Conservation (phyloP, 2,888 invertebrate genomes). For the Morpho helenor region DNA sequence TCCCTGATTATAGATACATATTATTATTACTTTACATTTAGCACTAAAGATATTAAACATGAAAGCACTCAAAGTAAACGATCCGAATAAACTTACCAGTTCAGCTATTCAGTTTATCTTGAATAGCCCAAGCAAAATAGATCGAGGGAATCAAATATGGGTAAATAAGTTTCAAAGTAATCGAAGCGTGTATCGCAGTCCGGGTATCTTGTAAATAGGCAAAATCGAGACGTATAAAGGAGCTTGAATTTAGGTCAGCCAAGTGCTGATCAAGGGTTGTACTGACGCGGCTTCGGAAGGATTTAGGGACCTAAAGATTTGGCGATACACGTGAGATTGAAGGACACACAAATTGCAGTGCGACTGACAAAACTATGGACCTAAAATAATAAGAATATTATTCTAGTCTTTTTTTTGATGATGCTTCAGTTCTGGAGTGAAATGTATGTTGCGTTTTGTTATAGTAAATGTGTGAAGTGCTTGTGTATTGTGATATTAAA, state of each 20-base stretch:
- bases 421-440: no score
- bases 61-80: no score
- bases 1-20: no score
- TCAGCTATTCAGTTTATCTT: background rate
- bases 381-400: background rate
- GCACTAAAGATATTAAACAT: no score
- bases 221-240: constrained; percentile 25
- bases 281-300: constrained; percentile 33
- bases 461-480: no score
- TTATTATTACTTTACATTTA: no score
- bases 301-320: constrained; percentile 35
- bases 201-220: constrained; percentile 21
- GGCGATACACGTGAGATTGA: constrained; percentile 48
- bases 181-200: constrained; percentile 17
- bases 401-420: no score
- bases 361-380: background rate
- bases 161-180: constrained; percentile 12
- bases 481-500: no score
- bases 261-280: constrained; percentile 56
- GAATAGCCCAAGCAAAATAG: constrained; percentile 1
- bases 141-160: constrained; percentile 2
- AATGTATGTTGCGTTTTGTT: no score
- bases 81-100: background rate
- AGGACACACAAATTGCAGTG: constrained; percentile 30
- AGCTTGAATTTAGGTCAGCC: constrained; percentile 34